A percentile compares a stretch with the other conserved stretches of the same genome.
phyloP scores from a whole-genome alignment of 2,797 vertebrate species.

The Acanthopagrus latus region DNA sequence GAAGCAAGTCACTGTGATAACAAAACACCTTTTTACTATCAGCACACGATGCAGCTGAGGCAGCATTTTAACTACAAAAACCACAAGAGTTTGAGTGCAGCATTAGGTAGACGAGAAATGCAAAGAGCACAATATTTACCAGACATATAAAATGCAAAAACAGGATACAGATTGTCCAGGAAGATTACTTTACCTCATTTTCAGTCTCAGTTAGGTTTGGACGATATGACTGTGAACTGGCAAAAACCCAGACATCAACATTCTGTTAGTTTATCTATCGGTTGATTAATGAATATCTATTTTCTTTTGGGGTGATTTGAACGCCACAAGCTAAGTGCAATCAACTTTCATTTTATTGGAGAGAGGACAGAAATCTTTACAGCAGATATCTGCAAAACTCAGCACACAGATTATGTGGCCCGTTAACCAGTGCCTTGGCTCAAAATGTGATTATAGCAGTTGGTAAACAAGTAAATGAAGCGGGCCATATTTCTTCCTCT shows the following conservation, averaged over 20 bases:
- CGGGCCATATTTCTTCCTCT: background rate
- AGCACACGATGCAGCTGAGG: constrained; percentile 40
- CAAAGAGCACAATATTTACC: background rate
- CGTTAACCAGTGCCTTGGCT: background rate
- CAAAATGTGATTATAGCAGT: background rate
- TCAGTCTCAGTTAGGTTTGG: background rate
- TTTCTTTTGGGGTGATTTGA: too few relatives aligned
- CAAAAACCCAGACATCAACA: background rate
- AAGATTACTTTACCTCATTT: background rate
- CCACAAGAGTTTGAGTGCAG: constrained; percentile 7
- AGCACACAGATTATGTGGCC: too few relatives aligned
- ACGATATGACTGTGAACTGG: background rate
- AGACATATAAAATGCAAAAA: constrained; percentile 1
- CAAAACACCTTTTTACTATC: constrained; percentile 54
- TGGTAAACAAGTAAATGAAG: background rate
- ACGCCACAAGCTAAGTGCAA: too few relatives aligned
- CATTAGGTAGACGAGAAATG: constrained; percentile 4
- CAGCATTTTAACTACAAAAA: constrained; percentile 34
- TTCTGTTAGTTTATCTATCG: background rate
- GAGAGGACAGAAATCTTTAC: too few relatives aligned
- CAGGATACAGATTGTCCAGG: background rate
- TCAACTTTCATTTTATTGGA: too few relatives aligned
- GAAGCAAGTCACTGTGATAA: constrained; percentile 41
- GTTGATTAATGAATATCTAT: background rate
- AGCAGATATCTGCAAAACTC: too few relatives aligned